Evolutionary conservation across 2,888 invertebrate species (phyloP).

Genomic region (Noctua janthina): DNA sequence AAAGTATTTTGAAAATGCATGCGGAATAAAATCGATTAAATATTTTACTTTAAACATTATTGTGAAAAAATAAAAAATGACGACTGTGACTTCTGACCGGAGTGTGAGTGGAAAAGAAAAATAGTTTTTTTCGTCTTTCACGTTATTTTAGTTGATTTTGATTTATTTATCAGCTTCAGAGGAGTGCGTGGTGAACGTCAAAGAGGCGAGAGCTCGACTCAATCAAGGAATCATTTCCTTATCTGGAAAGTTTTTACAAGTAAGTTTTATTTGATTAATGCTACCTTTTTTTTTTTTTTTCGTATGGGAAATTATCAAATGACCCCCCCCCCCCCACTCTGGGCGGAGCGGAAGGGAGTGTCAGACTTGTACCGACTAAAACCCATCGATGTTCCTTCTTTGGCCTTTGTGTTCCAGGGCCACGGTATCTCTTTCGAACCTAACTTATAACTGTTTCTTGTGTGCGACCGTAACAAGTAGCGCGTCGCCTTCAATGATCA

Average conservation of each 20-base stretch:
- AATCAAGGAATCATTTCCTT: slow-evolving; percentile 59
- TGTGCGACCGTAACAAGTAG: not conserved
- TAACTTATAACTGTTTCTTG: too few relatives aligned
- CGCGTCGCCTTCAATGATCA: not conserved
- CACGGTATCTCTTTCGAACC: too few relatives aligned
- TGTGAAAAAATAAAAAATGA: not conserved
- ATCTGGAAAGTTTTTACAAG: slow-evolving; percentile 55
- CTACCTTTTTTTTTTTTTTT: too few relatives aligned
- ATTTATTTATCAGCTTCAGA: slow-evolving; percentile 30
- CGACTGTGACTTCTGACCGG: not conserved
- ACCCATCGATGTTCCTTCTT: too few relatives aligned
- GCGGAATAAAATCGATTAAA: not conserved
- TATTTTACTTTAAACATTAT: not conserved
- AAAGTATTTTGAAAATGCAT: not conserved
- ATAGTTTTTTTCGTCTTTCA: not conserved
- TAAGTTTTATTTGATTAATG: slow-evolving; percentile 18
- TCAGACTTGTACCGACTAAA: too few relatives aligned
- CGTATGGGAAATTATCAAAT: too few relatives aligned
- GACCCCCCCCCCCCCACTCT: too few relatives aligned
- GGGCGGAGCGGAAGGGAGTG: too few relatives aligned
- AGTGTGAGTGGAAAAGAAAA: not conserved
- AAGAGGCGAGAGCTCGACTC: slow-evolving; percentile 60
- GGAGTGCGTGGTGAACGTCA: slow-evolving; percentile 43
- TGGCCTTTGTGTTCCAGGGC: too few relatives aligned
- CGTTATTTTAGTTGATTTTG: not conserved